Conservation (phyloP, 1,140 invertebrate species). For the Ceratosolen solmsi region DNA sequence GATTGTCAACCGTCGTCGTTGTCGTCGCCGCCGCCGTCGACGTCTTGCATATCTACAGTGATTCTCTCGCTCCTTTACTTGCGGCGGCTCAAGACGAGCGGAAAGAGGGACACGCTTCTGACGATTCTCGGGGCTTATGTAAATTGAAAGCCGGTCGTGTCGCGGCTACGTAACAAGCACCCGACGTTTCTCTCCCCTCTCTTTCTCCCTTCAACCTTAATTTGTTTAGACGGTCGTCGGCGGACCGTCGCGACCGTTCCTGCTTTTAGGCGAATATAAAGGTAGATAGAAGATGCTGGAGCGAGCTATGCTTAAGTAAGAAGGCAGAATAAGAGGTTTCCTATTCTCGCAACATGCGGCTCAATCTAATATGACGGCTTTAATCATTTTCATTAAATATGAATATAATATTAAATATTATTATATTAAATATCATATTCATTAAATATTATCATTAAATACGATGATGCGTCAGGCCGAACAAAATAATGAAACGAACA, state of each 20-base stretch:
- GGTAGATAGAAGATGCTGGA: slow-evolving; percentile 40
- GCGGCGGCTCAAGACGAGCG: neutral
- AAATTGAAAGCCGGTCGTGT: slow-evolving; percentile 60
- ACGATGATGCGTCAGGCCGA: no score
- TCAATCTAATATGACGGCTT: neutral
- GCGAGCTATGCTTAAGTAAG: neutral
- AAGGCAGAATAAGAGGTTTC: neutral
- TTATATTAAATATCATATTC: no score
- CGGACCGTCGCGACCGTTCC: neutral
- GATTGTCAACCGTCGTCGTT: slow-evolving; percentile 1
- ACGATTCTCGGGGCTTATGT: slow-evolving; percentile 58
- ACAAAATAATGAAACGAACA: no score
- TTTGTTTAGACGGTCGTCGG: slow-evolving; percentile 54
- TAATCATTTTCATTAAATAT: neutral
- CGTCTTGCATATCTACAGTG: slow-evolving; percentile 40
- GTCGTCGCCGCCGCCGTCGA: neutral
- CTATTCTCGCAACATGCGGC: no score
- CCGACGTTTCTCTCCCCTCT: slow-evolving; percentile 18
- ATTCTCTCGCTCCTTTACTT: slow-evolving; percentile 32
- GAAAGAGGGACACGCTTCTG: slow-evolving; percentile 52
- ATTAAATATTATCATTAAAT: no score
- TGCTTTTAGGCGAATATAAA: neutral
- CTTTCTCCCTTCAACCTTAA: slow-evolving; percentile 54
- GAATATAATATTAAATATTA: no score
- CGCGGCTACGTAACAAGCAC: slow-evolving; percentile 53